Percentiles rank a stretch among this genome's conserved stretches.
These are phyloP conservation scores for Yponomeuta cagnagella DNA, from an alignment of 2,888 invertebrate species.

Conservation along the genomic window DNA sequence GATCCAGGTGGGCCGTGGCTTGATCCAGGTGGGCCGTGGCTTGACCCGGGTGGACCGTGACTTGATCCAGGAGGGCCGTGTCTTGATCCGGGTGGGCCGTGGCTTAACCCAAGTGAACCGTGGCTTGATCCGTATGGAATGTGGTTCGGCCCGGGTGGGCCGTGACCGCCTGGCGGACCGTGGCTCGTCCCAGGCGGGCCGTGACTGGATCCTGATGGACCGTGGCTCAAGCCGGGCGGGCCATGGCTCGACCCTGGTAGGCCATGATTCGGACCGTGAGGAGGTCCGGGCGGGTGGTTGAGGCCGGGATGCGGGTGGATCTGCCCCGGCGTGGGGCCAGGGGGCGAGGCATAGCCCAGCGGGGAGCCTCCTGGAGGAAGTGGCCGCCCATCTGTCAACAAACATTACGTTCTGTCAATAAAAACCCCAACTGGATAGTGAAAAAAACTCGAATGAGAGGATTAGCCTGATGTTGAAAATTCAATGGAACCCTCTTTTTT, in stretches of 20 bases:
- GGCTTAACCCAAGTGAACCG: background rate
- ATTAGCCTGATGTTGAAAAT: too few relatives aligned
- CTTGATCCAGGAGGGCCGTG: background rate
- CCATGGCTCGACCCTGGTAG: background rate
- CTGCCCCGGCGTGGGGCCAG: background rate
- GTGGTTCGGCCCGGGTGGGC: background rate
- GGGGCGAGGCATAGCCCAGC: background rate
- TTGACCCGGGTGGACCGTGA: background rate
- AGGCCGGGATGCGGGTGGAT: background rate
- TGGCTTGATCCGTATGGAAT: background rate
- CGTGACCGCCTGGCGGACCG: background rate
- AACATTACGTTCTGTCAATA: too few relatives aligned
- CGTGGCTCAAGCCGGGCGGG: background rate
- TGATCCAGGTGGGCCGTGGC: background rate
- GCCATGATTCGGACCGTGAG: background rate
- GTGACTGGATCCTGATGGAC: background rate
- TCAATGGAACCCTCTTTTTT: too few relatives aligned
- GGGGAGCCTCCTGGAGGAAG: conserved; percentile 14
- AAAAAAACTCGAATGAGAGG: too few relatives aligned
- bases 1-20: background rate
- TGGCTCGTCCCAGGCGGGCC: background rate
- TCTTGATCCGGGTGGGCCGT: background rate
- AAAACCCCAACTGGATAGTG: too few relatives aligned
- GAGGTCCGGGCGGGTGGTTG: background rate
- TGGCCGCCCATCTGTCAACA: background rate